These are phyloP conservation scores for Schizotus pectinicornis DNA, from an alignment of 2,888 invertebrate species.

Conservation along the genomic window DNA sequence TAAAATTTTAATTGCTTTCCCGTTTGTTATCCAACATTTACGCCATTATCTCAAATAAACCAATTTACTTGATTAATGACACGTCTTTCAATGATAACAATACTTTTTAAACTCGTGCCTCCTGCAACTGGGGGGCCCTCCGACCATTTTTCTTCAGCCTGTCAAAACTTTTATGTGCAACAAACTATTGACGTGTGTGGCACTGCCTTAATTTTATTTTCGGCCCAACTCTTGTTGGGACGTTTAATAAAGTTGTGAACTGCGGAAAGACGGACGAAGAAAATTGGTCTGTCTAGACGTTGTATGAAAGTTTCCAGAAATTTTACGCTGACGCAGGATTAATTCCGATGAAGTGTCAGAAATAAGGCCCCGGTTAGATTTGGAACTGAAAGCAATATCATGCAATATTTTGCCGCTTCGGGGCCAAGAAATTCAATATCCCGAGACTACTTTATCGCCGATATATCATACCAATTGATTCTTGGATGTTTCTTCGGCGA, in stretches of 20 bases:
- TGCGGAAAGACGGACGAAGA: too few species aligned
- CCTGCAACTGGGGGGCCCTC: slow-evolving; percentile 11
- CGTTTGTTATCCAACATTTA: slow-evolving; percentile 14
- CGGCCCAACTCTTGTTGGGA: too few species aligned
- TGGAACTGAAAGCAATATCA: too few species aligned
- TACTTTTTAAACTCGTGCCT: slow-evolving; percentile 19
- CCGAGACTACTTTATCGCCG: slow-evolving; percentile 30
- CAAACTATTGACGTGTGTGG: slow-evolving; percentile 7
- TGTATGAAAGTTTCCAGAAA: too few species aligned
- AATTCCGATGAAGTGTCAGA: too few species aligned
- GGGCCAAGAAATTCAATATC: slow-evolving; percentile 28
- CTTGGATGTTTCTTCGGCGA: slow-evolving; percentile 33
- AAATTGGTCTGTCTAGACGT: too few species aligned
- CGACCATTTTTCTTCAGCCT: slow-evolving; percentile 22
- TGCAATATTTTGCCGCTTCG: too few species aligned
- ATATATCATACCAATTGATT: slow-evolving; percentile 38
- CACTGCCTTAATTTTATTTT: background rate
- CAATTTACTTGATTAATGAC: slow-evolving; percentile 31
- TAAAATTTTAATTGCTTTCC: slow-evolving; percentile 12
- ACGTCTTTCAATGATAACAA: slow-evolving; percentile 31
- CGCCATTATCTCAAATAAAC: slow-evolving; percentile 18
- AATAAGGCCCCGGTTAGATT: too few species aligned
- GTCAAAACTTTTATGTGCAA: slow-evolving; percentile 9
- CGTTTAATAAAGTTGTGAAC: slow-evolving; percentile 1
- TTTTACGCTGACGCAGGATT: too few species aligned